phyloP scores from a whole-genome alignment of 2,113 vertebrate genomes.

The Malurus alboscapulatus region DNA sequence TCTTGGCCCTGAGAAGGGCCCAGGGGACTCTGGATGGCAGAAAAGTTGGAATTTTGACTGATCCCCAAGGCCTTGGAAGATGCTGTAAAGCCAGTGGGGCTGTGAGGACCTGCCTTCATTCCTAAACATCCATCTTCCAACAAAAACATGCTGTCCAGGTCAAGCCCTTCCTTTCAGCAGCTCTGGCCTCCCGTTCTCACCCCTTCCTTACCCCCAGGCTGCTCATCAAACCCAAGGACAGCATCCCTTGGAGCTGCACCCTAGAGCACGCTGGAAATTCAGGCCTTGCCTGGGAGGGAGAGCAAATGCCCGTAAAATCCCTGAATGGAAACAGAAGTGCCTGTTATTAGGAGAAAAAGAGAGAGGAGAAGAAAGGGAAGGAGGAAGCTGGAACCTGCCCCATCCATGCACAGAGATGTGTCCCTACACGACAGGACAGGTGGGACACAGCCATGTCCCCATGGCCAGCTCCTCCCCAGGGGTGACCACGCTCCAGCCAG shows the following conservation, averaged over 20 bases:
- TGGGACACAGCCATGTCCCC: accelerated
- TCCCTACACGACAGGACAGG: not conserved
- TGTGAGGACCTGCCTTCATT: not conserved
- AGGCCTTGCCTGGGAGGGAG: not conserved
- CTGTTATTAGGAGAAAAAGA: not conserved
- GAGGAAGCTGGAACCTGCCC: not conserved
- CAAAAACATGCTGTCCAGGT: not conserved
- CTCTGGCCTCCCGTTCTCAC: accelerated
- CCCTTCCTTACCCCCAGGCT: not conserved
- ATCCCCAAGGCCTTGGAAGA: not conserved
- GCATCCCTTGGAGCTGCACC: not conserved
- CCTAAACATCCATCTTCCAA: not conserved
- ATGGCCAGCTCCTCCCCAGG: accelerated
- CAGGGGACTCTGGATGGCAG: accelerated
- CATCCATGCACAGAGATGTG: accelerated
- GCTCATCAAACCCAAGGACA: not conserved
- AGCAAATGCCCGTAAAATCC: slow-evolving; percentile 19
- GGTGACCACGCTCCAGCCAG: accelerated
- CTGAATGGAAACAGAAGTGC: slow-evolving; percentile 48
- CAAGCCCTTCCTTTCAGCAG: not conserved
- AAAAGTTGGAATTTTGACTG: not conserved
- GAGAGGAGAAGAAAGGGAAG: not conserved
- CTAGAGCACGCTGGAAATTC: not conserved
- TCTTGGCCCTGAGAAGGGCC: not conserved
- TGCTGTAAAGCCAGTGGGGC: not conserved